phyloP scores from a whole-genome alignment of 2,888 invertebrate genomes.

The Neuroscelio doddi region DNA sequence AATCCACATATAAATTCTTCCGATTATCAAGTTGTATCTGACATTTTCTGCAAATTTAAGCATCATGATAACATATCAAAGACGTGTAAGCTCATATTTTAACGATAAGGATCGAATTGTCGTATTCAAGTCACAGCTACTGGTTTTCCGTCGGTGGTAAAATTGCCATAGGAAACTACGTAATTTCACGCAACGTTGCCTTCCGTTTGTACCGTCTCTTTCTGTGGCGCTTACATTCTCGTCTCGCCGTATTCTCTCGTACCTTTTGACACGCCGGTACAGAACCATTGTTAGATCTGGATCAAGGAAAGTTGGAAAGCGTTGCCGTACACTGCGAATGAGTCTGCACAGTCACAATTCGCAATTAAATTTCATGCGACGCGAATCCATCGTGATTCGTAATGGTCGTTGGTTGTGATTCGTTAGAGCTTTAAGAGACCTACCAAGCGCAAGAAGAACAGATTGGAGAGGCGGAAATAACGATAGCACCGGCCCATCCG shows the following conservation, averaged over 20 bases:
- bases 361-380: conserved; percentile 59
- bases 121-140: conserved; percentile 11
- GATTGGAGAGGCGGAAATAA: conserved; percentile 29
- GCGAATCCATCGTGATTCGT: conserved; percentile 39
- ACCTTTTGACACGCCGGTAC: conserved; percentile 30
- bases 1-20: no score
- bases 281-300: conserved; percentile 30
- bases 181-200: conserved; percentile 60
- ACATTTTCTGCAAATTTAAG: no score
- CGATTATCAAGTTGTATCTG: no score
- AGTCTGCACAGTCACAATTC: conserved; percentile 33
- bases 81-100: not conserved
- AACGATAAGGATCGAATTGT: conserved; percentile 14
- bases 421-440: conserved; percentile 15
- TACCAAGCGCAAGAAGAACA: conserved; percentile 16
- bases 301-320: conserved; percentile 52
- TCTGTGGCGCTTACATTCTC: conserved; percentile 24
- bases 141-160: conserved; percentile 19
- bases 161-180: conserved; percentile 54
- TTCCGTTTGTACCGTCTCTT: conserved; percentile 23
- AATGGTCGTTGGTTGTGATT: conserved; percentile 11
- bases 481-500: conserved; percentile 6
- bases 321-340: conserved; percentile 19
- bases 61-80: not conserved
- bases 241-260: conserved; percentile 24